phyloP scores from a whole-genome alignment of 2,888 invertebrate genomes.

The Proisotoma minuta region DNA sequence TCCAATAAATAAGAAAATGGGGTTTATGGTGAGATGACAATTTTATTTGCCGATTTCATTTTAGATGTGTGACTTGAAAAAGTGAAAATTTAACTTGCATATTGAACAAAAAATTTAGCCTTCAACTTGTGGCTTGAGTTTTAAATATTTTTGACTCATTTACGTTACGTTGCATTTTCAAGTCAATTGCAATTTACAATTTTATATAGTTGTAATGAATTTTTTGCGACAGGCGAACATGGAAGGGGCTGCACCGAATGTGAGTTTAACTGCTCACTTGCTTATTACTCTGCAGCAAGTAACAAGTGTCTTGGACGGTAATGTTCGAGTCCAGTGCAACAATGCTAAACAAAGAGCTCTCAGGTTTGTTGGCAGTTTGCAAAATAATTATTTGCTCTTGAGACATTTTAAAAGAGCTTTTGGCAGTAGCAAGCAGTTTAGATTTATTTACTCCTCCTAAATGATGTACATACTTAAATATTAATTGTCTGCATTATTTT shows the following conservation, averaged over 20 bases:
- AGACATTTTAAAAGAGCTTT: too few species aligned
- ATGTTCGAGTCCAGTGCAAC: constrained; percentile 48
- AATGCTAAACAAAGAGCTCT: constrained; percentile 49
- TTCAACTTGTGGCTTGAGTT: too few species aligned
- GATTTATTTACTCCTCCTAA: too few species aligned
- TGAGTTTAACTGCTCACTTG: constrained; percentile 56
- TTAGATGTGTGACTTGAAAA: not conserved
- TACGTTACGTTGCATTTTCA: too few species aligned
- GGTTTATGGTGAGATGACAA: constrained; percentile 39
- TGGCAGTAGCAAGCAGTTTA: constrained; percentile 13
- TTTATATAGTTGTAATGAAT: not conserved
- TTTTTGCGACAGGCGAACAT: constrained; percentile 20
- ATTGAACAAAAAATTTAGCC: too few species aligned
- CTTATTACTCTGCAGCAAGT: constrained; percentile 53
- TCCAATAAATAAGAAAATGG: constrained; percentile 47
- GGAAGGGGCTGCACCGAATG: constrained; percentile 46
- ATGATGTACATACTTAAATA: too few species aligned
- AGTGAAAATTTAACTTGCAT: too few species aligned
- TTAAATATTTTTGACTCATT: too few species aligned
- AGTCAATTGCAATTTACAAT: not conserved
- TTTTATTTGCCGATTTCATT: not conserved
- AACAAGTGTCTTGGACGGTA: constrained; percentile 50
- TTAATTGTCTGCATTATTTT: not conserved
- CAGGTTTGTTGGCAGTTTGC: constrained; percentile 32
- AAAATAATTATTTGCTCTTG: not conserved